A percentile compares a stretch with the other conserved stretches of the same genome.
Conservation (phyloP, 2,797 vertebrate species). For the Pantherophis vulpinus region DNA sequence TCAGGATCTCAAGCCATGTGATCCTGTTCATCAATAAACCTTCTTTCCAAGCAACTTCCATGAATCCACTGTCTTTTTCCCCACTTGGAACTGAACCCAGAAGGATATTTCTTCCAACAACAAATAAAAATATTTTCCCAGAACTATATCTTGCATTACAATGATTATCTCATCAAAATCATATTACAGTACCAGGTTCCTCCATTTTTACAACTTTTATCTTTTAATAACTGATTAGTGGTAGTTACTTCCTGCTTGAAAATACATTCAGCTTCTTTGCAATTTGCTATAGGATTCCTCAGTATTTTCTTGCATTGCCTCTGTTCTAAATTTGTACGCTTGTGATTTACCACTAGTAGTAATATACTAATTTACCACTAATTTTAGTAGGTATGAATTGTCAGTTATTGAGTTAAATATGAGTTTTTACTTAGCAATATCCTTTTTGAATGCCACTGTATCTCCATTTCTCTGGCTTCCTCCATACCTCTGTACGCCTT, state of each 20-base stretch:
- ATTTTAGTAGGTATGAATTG: neutral
- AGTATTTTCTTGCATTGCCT: neutral
- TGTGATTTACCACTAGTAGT: neutral
- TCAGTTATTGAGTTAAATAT: neutral
- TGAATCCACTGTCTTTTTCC: too few species aligned
- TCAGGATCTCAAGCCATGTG: too few species aligned
- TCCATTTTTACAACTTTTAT: neutral
- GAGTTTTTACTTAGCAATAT: neutral
- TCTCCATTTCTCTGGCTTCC: neutral
- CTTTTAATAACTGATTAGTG: neutral
- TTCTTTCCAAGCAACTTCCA: too few species aligned
- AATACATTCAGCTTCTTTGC: neutral
- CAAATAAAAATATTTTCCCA: neutral
- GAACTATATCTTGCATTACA: neutral
- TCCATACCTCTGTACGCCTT: neutral
- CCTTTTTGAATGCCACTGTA: neutral
- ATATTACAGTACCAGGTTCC: neutral
- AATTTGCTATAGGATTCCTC: neutral
- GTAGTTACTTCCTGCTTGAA: neutral
- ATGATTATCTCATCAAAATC: neutral
- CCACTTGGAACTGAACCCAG: too few species aligned
- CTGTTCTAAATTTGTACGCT: neutral
- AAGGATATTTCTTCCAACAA: too few species aligned
- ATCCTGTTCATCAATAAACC: too few species aligned
- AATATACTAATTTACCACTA: neutral